Conservation (phyloP, 2,797 vertebrate species). For the Scyliorhinus canicula region DNA sequence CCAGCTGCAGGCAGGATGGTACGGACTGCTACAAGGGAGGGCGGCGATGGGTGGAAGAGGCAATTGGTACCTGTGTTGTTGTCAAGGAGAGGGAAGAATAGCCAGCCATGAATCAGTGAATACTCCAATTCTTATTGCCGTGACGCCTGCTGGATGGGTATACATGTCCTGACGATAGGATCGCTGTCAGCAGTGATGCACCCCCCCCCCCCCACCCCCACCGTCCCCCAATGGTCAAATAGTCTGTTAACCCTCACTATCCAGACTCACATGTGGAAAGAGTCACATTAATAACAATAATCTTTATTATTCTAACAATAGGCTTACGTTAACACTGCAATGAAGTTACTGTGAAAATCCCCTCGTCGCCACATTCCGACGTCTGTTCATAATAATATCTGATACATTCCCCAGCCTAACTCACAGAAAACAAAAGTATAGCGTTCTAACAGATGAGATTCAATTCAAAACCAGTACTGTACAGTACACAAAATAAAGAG, state of each 20-base stretch:
- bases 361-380: no score
- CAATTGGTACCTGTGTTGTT: neutral
- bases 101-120: neutral
- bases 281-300: no score
- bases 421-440: neutral
- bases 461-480: neutral
- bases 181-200: neutral
- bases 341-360: no score
- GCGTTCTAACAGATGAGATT: neutral
- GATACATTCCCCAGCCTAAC: neutral
- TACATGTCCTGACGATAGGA: neutral
- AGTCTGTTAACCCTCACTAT: neutral
- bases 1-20: neutral
- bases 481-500: neutral
- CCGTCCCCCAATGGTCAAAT: no score
- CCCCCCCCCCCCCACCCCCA: no score
- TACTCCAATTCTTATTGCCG: neutral
- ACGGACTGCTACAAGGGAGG: no score
- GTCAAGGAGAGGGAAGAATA: no score
- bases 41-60: neutral
- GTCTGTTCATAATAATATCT: no score
- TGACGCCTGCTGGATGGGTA: no score
- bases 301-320: no score
- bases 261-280: neutral
- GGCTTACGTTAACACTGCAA: no score